These are phyloP conservation scores for Drosophila baimaii DNA, from an alignment of 1,140 invertebrate genomes.

Conservation along the genomic window DNA sequence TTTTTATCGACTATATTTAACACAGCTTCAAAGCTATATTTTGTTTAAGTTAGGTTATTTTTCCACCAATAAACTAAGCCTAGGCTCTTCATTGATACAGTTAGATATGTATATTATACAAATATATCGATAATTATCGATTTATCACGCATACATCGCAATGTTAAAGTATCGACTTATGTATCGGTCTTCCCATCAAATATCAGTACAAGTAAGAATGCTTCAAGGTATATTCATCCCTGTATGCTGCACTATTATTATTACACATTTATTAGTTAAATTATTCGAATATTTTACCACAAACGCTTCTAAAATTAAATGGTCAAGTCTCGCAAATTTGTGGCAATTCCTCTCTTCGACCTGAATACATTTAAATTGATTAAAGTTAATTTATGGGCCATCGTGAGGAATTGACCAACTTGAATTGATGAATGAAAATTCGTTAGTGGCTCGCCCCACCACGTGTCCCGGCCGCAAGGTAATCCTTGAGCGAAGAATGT, in stretches of 20 bases:
- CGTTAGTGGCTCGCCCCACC: slow-evolving; percentile 31
- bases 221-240: too few species aligned
- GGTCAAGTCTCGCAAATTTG: background rate
- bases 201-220: background rate
- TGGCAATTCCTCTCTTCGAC: background rate
- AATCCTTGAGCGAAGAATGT: slow-evolving; percentile 7
- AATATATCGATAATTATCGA: too few species aligned
- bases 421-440: slow-evolving; percentile 42
- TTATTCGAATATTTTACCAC: background rate
- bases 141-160: too few species aligned
- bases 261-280: background rate
- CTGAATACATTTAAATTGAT: slow-evolving; percentile 13
- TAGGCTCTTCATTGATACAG: too few species aligned
- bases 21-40: too few species aligned
- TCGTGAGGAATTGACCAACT: slow-evolving; percentile 18
- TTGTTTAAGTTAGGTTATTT: too few species aligned
- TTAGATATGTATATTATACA: too few species aligned
- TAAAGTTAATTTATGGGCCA: slow-evolving; percentile 1
- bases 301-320: background rate
- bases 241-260: background rate
- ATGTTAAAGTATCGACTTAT: too few species aligned
- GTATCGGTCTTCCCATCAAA: too few species aligned
- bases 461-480: slow-evolving; percentile 10
- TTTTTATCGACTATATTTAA: too few species aligned
- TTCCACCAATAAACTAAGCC: too few species aligned